phyloP scores from a whole-genome alignment of 2,888 invertebrate genomes.

The Watsonalla cultraria region DNA sequence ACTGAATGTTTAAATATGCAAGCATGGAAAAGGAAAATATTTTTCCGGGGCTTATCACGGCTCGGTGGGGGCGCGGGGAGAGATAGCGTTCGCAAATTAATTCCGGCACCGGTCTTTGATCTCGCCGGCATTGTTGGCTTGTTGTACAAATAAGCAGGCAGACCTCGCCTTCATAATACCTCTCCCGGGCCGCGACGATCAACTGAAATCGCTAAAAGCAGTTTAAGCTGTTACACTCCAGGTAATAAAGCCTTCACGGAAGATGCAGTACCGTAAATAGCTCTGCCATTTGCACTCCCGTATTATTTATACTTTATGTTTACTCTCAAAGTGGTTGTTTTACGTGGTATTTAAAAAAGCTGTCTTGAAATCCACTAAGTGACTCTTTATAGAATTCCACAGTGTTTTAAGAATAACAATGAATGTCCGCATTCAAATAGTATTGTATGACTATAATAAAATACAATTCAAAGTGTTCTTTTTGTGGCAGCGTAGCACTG shows the following conservation, averaged over 20 bases:
- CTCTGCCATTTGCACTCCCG: constrained; percentile 14
- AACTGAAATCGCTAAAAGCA: constrained; percentile 34
- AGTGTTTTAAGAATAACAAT: too few relatives aligned
- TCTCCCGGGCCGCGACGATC: constrained; percentile 30
- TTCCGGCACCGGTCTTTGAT: constrained; percentile 65
- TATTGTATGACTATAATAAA: too few relatives aligned
- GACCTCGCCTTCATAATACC: constrained; percentile 36
- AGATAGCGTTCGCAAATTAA: constrained; percentile 66
- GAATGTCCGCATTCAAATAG: too few relatives aligned
- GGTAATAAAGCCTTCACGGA: constrained; percentile 29
- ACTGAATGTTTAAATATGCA: constrained; percentile 24
- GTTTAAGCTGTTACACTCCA: constrained; percentile 40
- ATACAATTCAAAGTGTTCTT: too few relatives aligned
- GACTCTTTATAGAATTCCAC: too few relatives aligned
- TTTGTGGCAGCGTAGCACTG: too few relatives aligned
- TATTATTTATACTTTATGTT: constrained; percentile 16
- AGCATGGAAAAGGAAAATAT: constrained; percentile 39
- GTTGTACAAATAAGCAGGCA: constrained; percentile 58
- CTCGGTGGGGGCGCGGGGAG: constrained; percentile 29
- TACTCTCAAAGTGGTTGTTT: neutral
- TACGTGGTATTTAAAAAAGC: too few relatives aligned
- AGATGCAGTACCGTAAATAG: constrained; percentile 16
- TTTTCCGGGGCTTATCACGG: constrained; percentile 42
- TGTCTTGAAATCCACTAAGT: too few relatives aligned
- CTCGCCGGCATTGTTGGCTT: constrained; percentile 60